Base-by-base conservation (phyloP, 2,888 invertebrate species). In the Heliconius ethilla region DNA sequence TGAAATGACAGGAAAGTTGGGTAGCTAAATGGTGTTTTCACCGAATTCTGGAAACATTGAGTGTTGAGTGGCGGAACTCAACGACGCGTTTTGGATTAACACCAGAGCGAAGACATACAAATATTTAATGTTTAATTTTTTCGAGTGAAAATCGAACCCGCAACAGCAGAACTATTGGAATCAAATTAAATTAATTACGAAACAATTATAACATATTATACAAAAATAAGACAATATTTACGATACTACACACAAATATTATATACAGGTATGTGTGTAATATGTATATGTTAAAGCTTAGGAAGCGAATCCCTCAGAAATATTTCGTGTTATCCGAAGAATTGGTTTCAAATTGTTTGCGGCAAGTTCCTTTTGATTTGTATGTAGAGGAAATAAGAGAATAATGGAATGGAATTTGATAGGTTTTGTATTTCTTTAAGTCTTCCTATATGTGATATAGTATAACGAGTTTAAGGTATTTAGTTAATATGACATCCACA, bases 381-480 rank as follows among this genome's bases (percentile, higher is more conserved):
- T 78, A 40, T 73, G 65, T 73, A 66, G 45, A 59, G 74, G 59
- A 78, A 76, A 80, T 78, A 55, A 65, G 70, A 80, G 69, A 51
- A 78, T 76, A 80, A 80, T 80, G 76, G 80, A 79, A 70, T 65
- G 69, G 69, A 75, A 79, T 70, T 29, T 72, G 51, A 79, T 69
- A 77, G 75, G 29, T 77, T 65, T 74, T 70, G 51, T 55, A 73
- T 78, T 73, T 40, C 55, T 25, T 55, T 33, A 59, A 72, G 59
- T 37, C n/a, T 59, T 33, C 22, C 22, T 22, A 33, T 22, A 59
- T 3, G 45, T 1, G 25, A 45, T 40, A 15, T 69, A 25, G 25
- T 66, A 59, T 22, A 22, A 66, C 18, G 29, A 66, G 29, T 65
- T 65, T 33, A 63, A 63, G 27, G 13, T 11, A 25, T 15, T 27